Percentiles rank a stretch among this genome's conserved stretches.
Conservation (phyloP, 1,140 invertebrate genomes). For the Caenorhabditis remanei region DNA sequence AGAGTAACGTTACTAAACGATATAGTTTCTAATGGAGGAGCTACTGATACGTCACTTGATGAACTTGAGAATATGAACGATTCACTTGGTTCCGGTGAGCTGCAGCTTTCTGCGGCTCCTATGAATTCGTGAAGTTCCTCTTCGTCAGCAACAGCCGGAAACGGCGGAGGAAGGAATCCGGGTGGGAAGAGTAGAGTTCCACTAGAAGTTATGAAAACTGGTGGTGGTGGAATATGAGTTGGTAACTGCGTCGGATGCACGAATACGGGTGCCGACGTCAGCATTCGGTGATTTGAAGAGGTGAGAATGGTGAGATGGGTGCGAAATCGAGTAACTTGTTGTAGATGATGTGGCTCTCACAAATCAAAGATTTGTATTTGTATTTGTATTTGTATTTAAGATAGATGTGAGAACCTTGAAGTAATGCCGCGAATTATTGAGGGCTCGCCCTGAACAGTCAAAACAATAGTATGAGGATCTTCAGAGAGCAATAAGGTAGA, state of each 20-base stretch:
- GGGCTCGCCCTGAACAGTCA: constrained; percentile 4
- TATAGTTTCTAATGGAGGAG: constrained; percentile 1
- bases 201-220: background rate
- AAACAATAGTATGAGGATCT: background rate
- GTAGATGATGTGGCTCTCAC: constrained; percentile 7
- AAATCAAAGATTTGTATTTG: background rate
- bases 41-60: constrained; percentile 4
- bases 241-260: constrained; percentile 47
- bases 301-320: background rate
- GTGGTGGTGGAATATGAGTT: constrained; percentile 17
- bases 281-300: constrained; percentile 25
- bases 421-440: background rate
- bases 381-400: too few species aligned
- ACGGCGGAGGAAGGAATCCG: constrained; percentile 40
- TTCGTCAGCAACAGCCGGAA: constrained; percentile 37
- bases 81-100: background rate
- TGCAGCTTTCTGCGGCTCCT: background rate
- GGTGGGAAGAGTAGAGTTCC: constrained; percentile 23
- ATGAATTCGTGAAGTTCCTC: constrained; percentile 27
- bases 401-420: background rate
- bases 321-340: background rate
- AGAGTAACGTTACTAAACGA: background rate
- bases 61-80: constrained; percentile 8
- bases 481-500: background rate
- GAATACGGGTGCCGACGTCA: constrained; percentile 41